phyloP scores from a whole-genome alignment of 2,113 vertebrate genomes.

The Lepus europaeus region DNA sequence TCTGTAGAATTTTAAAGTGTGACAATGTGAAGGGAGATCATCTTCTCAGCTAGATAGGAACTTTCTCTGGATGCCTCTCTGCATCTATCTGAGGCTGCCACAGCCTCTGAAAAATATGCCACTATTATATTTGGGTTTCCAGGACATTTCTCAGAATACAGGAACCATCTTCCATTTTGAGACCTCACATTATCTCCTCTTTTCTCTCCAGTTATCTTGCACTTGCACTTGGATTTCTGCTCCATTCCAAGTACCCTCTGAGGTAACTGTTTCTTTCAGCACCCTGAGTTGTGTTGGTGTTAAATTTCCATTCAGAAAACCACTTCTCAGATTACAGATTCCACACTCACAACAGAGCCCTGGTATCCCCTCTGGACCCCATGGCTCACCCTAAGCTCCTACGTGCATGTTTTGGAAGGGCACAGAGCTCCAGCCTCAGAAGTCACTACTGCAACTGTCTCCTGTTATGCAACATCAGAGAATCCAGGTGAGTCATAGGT shows the following conservation, averaged over 20 bases:
- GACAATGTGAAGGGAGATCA: background rate
- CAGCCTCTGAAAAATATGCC: background rate
- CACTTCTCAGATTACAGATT: background rate
- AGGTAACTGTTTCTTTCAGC: background rate
- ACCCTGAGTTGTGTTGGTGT: background rate
- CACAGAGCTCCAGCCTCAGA: background rate
- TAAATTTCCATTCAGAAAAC: slow-evolving; percentile 9
- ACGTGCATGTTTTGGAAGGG: background rate
- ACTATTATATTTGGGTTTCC: background rate
- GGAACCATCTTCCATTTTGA: background rate
- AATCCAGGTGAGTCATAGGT: background rate
- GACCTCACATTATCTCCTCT: background rate
- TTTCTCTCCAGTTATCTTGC: background rate
- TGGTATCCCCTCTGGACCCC: background rate
- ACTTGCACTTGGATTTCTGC: background rate
- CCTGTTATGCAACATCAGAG: background rate
- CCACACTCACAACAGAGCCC: background rate
- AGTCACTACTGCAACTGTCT: background rate
- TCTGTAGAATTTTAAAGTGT: background rate
- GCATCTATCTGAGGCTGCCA: background rate
- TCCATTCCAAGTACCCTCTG: background rate
- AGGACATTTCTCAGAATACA: background rate
- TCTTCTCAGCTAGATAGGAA: background rate
- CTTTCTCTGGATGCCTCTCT: background rate
- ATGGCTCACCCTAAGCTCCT: background rate